Evolutionary conservation across 2,888 invertebrate genomes (phyloP), one percentile per base, ranked within the genome.

Genomic region (Prosopocoilus inquinatus): DNA sequence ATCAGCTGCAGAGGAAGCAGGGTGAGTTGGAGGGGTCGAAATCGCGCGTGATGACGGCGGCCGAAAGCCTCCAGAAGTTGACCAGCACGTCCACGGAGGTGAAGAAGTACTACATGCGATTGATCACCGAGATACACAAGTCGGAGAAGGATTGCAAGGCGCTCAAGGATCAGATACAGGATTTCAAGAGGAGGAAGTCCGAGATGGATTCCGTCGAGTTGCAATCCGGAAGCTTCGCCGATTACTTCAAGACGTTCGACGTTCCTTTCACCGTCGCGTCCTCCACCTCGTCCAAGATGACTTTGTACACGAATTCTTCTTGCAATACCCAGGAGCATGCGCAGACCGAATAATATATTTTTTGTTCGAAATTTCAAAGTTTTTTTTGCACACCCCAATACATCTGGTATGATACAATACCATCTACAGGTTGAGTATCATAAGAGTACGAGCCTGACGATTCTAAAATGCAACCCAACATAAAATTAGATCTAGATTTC

Each of bases 111-210:
- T 75, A 70, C 50, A 49, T 68, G 12, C 68, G 69, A 50, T 53
- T 72, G 38, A 70, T 69, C n/a, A 59, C 61, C 3, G 68, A 67
- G 11, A 62, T 71, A 8, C 51, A 57, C 4, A 69, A 64, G 51
- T 65, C 68, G 2, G 75, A 76, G 51, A 59, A 63, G 3, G 73
- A 75, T 49, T 68, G 69, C 48, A 64, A 65, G 9, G 66, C 67
- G 28, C 52, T 75, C 12, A 66, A 70, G 44, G 45, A 61, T 11
- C 70, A 72, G 61, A 73, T 76, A 15, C 68, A 71, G 9, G 70
- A 73, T 38, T 74, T 67, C 51, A 68, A 66, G 47, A 59, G 54
- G 34, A 61, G 67, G 41, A 68, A 72, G 58, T 39, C 45, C 7
- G 62, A 69, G n/a, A 56, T 73, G 9, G 62, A 66, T 20, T 59